Evolutionary conservation across 2,113 vertebrate genomes (phyloP).

Genomic region (Triplophysa siluroides): DNA sequence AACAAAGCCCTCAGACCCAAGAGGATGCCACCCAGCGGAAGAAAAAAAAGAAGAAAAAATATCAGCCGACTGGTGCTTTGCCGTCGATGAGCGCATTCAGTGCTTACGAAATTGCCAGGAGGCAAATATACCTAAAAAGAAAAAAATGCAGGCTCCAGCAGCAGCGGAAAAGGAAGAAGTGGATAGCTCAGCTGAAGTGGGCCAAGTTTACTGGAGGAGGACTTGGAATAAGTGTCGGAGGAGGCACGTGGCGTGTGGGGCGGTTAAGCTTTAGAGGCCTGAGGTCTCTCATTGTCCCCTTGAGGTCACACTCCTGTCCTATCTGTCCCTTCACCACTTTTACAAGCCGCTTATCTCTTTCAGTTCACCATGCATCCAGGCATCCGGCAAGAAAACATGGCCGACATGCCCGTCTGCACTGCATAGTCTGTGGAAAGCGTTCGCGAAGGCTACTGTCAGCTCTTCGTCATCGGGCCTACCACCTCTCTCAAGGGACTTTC

Average conservation of each 20-base stretch:
- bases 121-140: constrained; percentile 62
- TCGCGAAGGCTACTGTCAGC: constrained; percentile 79
- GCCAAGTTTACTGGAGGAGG: constrained; percentile 57
- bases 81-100: constrained; percentile 68
- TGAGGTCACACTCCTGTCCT: constrained; percentile 75
- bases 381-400: constrained; percentile 69
- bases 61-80: constrained; percentile 70
- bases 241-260: constrained; percentile 65
- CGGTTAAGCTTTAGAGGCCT: constrained; percentile 66
- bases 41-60: constrained; percentile 72
- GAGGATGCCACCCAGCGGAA: constrained; percentile 59
- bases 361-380: constrained; percentile 69
- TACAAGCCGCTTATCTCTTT: constrained; percentile 64
- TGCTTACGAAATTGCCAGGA: constrained; percentile 67
- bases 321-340: constrained; percentile 74
- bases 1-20: constrained; percentile 60
- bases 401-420: constrained; percentile 73
- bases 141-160: constrained; percentile 64
- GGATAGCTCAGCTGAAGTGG: constrained; percentile 66
- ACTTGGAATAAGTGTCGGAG: constrained; percentile 53
- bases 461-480: constrained; percentile 78
- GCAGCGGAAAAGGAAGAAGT: constrained; percentile 66
- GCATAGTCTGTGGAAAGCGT: constrained; percentile 82
- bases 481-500: constrained; percentile 69
- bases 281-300: constrained; percentile 65